Evolutionary conservation across 2,888 invertebrate genomes (phyloP), one percentile per base, ranked within the genome.

Genomic region (Eupeodes luniger): DNA sequence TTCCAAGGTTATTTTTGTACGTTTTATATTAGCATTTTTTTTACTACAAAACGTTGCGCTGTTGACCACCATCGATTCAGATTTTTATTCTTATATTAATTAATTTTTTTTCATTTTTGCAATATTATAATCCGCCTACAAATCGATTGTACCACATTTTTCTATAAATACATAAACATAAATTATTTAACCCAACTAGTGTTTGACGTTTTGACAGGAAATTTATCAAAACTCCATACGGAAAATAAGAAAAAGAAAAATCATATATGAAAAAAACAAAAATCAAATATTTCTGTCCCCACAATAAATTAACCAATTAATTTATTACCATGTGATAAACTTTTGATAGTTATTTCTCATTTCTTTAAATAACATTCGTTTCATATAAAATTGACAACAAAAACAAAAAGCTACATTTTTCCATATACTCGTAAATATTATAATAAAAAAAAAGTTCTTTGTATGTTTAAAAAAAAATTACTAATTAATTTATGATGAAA

Each of bases 171-270:
- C 12, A 47, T 57, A 34, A 34, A 1, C 36, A 67, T 72, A 69
- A 69, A 69, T 70, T 66, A 55, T 47, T 36, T 16, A 12, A 44
- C 57, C 66, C 27, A 59, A 64, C 44, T 57, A 72, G 70, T 77
- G 72, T 79, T 79, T 74, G 83, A 78, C 74, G 74, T 67, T 78
- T 67, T 84, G 84, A 81, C 85, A 77, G 77, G 61, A 67, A 77
- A 85, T 85, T 72, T 81, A 85, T 85, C 76, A 64, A 80, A 61
- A 61, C 34, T 69, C 53, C 49, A 59, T 55, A 47, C 55, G 10
- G 51, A 9, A 2, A 10, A n/a, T 1, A 6, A 0, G 1, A 1
- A 61, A 4, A 64, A 14, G 47, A 47, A 72, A 78, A 78, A 55
- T 27, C 27, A 27, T 44, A 36, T 34, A 40, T 3, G 55, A 5